Conservation (phyloP, 2,797 vertebrate genomes). For the Danionella dracula region DNA sequence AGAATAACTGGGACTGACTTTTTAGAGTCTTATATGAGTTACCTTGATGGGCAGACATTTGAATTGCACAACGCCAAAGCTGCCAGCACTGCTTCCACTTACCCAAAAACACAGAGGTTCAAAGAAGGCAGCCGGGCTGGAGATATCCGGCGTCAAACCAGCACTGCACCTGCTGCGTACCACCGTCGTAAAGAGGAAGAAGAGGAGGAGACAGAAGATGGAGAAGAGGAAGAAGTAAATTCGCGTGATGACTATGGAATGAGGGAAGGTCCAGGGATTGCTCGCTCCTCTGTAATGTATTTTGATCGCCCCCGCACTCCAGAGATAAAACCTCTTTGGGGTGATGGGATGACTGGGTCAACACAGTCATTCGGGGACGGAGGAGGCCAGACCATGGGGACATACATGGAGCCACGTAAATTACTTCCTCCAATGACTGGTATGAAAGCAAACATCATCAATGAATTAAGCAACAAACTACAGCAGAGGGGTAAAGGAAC, state of each 20-base stretch:
- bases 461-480: conserved; percentile 86
- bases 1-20: conserved; percentile 70
- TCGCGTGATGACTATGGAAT: conserved; percentile 59
- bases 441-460: conserved; percentile 88
- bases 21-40: conserved; percentile 88
- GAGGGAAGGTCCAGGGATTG: conserved; percentile 63
- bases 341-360: conserved; percentile 53
- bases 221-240: conserved; percentile 46
- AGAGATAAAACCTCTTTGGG: conserved; percentile 72
- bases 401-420: conserved; percentile 68
- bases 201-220: conserved; percentile 57
- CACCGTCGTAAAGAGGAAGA: conserved; percentile 67
- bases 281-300: conserved; percentile 68
- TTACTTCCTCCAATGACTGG: conserved; percentile 73
- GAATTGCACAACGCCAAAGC: conserved; percentile 77
- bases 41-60: conserved; percentile 86
- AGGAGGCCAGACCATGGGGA: conserved; percentile 42
- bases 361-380: conserved; percentile 44
- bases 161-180: conserved; percentile 66
- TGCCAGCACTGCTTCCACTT: conserved; percentile 65
- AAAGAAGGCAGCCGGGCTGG: conserved; percentile 62
- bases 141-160: conserved; percentile 66
- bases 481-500: conserved; percentile 75
- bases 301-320: conserved; percentile 72
- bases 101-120: conserved; percentile 69